These are phyloP conservation scores for Chamaea fasciata DNA, from an alignment of 2,113 vertebrate genomes.

Conservation along the genomic window DNA sequence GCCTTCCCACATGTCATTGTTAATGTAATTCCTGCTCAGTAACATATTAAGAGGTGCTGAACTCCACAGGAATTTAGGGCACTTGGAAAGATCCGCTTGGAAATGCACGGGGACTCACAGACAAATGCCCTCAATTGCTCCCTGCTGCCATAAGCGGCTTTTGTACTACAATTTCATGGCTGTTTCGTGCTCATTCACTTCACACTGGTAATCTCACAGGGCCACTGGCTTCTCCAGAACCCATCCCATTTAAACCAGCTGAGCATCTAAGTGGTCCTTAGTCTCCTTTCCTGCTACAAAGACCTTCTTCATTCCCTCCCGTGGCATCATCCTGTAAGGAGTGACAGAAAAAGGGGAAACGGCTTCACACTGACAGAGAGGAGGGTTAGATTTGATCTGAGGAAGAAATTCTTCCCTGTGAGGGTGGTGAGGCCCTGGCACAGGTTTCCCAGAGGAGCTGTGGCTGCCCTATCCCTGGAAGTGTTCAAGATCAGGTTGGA, in stretches of 20 bases:
- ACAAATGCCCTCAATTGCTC: slow-evolving; percentile 40
- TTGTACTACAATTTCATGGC: slow-evolving; percentile 5
- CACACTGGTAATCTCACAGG: background rate
- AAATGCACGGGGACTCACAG: background rate
- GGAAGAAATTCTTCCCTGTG: background rate
- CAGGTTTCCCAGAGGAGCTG: background rate
- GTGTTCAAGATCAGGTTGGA: accelerated
- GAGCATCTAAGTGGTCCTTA: background rate
- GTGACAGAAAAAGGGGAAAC: background rate
- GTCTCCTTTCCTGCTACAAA: background rate
- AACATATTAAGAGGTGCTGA: slow-evolving; percentile 36
- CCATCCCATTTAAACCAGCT: background rate
- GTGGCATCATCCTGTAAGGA: background rate
- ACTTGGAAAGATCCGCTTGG: slow-evolving; percentile 13
- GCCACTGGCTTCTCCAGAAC: background rate
- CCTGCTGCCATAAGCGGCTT: slow-evolving; percentile 20
- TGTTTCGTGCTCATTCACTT: background rate
- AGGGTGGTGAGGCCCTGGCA: background rate
- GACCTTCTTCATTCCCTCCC: background rate
- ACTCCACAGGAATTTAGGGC: slow-evolving; percentile 37
- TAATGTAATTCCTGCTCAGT: slow-evolving; percentile 10
- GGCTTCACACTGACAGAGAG: background rate
- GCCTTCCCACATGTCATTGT: background rate
- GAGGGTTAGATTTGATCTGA: accelerated
- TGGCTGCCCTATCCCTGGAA: background rate